These are phyloP conservation scores for Argynnis bischoffii DNA, from an alignment of 2,888 invertebrate genomes.

Conservation along the genomic window DNA sequence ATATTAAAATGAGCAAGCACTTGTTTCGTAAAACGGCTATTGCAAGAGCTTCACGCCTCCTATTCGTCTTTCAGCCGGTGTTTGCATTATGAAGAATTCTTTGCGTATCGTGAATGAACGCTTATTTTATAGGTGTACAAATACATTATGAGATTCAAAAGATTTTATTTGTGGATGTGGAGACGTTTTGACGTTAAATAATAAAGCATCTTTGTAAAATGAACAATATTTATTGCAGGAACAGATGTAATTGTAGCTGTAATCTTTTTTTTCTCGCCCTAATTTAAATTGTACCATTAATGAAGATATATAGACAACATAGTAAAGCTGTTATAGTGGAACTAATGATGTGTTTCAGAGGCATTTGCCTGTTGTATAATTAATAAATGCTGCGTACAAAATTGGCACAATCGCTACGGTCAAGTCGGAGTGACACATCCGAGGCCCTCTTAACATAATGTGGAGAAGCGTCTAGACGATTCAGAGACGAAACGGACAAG, in stretches of 20 bases:
- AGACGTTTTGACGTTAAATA: conserved; percentile 8
- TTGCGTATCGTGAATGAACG: conserved; percentile 31
- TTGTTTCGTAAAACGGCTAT: conserved; percentile 75
- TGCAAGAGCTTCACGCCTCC: conserved; percentile 70
- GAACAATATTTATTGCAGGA: conserved; percentile 12
- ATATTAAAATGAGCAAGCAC: conserved; percentile 81
- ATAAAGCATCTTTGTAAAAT: conserved; percentile 13
- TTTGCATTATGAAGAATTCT: conserved; percentile 32
- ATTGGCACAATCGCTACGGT: conserved; percentile 36
- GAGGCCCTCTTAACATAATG: conserved; percentile 29
- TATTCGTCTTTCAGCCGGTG: conserved; percentile 49
- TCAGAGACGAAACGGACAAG: conserved; percentile 32
- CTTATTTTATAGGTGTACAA: conserved; percentile 18
- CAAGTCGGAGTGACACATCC: conserved; percentile 32
- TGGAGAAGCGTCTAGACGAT: conserved; percentile 36
- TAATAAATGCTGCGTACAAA: conserved; percentile 32
- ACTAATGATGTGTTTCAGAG: conserved; percentile 32
- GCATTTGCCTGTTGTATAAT: conserved; percentile 27
- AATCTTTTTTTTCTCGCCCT: conserved; percentile 8
- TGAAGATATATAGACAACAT: conserved; percentile 24
- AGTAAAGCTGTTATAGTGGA: conserved; percentile 27
- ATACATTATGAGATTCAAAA: conserved; percentile 8
- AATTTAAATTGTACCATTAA: conserved; percentile 26
- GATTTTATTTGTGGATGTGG: conserved; percentile 6
- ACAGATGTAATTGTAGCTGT: conserved; percentile 7